These are phyloP conservation scores for Scolopax bukidnonensis DNA, from an alignment of 2,797 vertebrate species.

Conservation along the genomic window DNA sequence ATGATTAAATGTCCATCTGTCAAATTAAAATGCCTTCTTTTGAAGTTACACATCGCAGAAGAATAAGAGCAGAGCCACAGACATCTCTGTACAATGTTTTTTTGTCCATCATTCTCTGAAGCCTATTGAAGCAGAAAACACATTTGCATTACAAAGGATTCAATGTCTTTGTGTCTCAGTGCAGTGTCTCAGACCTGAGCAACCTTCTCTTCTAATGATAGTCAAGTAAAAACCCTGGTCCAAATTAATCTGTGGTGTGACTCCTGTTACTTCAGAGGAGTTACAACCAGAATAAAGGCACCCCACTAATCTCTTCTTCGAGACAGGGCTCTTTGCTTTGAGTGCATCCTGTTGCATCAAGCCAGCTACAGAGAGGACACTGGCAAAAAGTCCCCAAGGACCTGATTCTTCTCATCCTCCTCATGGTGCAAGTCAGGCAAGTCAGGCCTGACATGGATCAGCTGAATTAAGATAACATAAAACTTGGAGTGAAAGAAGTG, in stretches of 20 bases:
- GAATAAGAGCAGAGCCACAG: constrained; percentile 13
- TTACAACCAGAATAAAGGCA: background rate
- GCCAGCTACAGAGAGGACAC: background rate
- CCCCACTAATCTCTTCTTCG: background rate
- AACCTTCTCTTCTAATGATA: constrained; percentile 33
- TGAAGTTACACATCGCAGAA: constrained; percentile 25
- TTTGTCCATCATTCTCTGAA: constrained; percentile 36
- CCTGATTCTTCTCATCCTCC: background rate
- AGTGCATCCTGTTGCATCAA: background rate
- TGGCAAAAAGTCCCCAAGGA: background rate
- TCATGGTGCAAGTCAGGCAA: background rate
- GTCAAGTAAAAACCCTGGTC: constrained; percentile 1
- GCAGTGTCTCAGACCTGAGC: constrained; percentile 25
- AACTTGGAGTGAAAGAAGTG: background rate
- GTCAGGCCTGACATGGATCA: background rate
- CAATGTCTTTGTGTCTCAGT: constrained; percentile 32
- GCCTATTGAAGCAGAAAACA: constrained; percentile 54
- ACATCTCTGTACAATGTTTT: constrained; percentile 47
- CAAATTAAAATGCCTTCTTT: constrained; percentile 60
- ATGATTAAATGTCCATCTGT: constrained; percentile 56
- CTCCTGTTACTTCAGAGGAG: constrained; percentile 22
- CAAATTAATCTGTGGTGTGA: background rate
- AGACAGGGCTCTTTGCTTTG: background rate
- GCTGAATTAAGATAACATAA: background rate
- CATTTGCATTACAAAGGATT: constrained; percentile 60